Evolutionary conservation across 1,140 invertebrate species (phyloP), one percentile per base, ranked within the genome.

Genomic region (Ooceraea biroi): DNA sequence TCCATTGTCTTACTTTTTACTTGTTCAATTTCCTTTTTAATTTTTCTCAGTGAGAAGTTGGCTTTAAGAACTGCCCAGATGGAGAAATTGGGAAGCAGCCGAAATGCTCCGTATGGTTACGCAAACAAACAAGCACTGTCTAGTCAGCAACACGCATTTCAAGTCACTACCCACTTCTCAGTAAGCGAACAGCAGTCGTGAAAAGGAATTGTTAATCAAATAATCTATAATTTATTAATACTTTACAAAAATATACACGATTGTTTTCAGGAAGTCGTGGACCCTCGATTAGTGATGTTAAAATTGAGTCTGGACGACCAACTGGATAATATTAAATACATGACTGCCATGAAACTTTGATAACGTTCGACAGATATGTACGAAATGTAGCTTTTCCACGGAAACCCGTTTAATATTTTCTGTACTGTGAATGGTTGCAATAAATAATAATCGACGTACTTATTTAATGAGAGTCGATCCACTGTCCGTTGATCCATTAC

Each of bases 291-390:
- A 25, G 57, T 93, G 12, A 88, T 94, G 66, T 83, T 94, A 11
- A 94, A 93, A 84, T 85, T 92, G 61, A 90, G 92, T 80, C 80
- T 93, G 3, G 90, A 93, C 22, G 89, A 93, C 82, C 90, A 92
- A 48, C 58, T 93, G 27, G 87, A 90, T 72, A 57, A 83, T 17
- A 72, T 65, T 61, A 77, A 82, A 86, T 66, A 84, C 44, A 63
- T 82, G 63, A 65, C 71, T 78, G 65, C 22, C 46, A 69, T 60
- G 17, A 83, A 58, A 63, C 61, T 57, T 72, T 80, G n/a, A 57
- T 50, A 65, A 82, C n/a, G 57, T 68, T 52, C 73, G 22, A 80
- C 73, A 72, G 68, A 71, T 68, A 61, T 1, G 5, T 83, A 36
- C 82, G 19, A 19, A 36, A 60, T 61, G 72, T 36, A 36, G 7